These are phyloP conservation scores for Philereme vetulata DNA, from an alignment of 2,888 invertebrate genomes.

Conservation along the genomic window DNA sequence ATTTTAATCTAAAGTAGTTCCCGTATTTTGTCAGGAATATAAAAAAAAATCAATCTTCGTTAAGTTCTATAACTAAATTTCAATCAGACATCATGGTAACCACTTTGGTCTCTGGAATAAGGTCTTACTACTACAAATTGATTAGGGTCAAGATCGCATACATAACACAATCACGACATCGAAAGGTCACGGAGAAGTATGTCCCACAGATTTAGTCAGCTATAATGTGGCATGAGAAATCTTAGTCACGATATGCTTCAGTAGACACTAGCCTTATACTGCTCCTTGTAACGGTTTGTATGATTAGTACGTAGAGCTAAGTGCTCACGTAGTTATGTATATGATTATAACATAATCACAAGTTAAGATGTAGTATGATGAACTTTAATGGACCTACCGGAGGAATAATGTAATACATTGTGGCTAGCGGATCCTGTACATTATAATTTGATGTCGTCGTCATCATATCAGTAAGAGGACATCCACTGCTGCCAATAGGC, in stretches of 20 bases:
- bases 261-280: slow-evolving; percentile 1
- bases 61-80: no score
- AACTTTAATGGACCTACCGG: slow-evolving; percentile 26
- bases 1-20: no score
- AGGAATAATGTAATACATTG: slow-evolving; percentile 18
- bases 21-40: no score
- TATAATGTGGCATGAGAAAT: not conserved
- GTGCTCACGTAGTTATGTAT: slow-evolving; percentile 28
- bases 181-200: not conserved
- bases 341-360: slow-evolving; percentile 38
- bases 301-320: slow-evolving; percentile 31
- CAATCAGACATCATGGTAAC: no score
- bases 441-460: slow-evolving; percentile 2
- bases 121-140: no score
- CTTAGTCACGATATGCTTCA: not conserved
- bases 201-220: not conserved
- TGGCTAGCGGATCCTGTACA: slow-evolving; percentile 3
- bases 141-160: no score
- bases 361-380: slow-evolving; percentile 19
- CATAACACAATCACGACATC: no score
- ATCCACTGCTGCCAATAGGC: no score
- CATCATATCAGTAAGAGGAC: not conserved
- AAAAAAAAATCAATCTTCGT: no score
- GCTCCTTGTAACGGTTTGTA: slow-evolving; percentile 30
- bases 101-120: no score